Base-by-base conservation (phyloP, 2,113 vertebrate species). In the Barnardius zonarius region DNA sequence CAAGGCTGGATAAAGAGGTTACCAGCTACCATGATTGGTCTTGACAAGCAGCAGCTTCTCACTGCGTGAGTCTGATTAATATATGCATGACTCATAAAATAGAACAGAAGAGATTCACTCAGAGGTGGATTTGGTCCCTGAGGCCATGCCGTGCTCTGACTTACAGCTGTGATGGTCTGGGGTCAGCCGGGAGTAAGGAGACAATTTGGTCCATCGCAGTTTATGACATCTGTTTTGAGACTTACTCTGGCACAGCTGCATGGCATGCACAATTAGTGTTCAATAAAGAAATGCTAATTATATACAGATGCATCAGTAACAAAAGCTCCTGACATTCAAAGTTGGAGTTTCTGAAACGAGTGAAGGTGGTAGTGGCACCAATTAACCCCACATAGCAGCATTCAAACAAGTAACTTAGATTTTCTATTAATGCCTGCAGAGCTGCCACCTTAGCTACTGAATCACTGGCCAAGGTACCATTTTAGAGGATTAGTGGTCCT, bases 251-350 rank as follows among this genome's bases (percentile, higher is more conserved):
- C 97, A 97, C 97, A 98, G 97, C 97, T 98, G 97, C 98, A 86
- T 90, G 76, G 91, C 90, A 96, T 97, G 87, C 94, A 95, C 96
- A 97, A 97, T 98, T 97, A 97, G 68, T 89, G 88, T 93, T 97
- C 90, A 97, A 97, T 97, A 98, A 98, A 98, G 97, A 96, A 94
- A 83, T 95, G 94, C 67, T 98, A 97, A 98, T 98, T 97, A 96
- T 98, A 97, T 97, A 95, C 96, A 93, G 96, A 97, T 96, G 89
- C 79, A 92, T 74, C 66, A 23, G 31, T 70, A 91, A 97, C 95
- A 97, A 97, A 97, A 94, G 94, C 97, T 97, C 83, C 96, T 97
- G 90, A 84, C 94, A 97, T 93, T 96, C 91, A 97, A 97, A 97
- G 95, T 97, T 93, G 72, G 62, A 80, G 63, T 80, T 96, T 85